These are phyloP conservation scores for Tetranychus cinnabarinus DNA, from an alignment of 1,140 invertebrate genomes.

Conservation along the genomic window DNA sequence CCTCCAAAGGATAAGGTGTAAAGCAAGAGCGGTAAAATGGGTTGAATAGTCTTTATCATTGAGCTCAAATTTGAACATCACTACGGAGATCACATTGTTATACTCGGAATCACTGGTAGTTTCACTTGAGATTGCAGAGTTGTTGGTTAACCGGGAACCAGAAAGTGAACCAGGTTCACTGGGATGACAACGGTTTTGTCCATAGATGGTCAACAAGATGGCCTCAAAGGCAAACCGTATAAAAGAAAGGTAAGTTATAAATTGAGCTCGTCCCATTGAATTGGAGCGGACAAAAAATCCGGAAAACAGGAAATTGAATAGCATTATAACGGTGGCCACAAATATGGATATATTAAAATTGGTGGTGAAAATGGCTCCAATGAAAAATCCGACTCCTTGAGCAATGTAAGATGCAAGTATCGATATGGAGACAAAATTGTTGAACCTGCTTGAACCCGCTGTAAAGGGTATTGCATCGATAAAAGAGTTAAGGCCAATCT, in stretches of 20 bases:
- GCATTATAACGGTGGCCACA: background rate
- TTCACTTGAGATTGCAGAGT: background rate
- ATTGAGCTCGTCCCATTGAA: background rate
- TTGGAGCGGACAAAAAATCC: background rate
- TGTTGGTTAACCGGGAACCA: background rate
- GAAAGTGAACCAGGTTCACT: background rate
- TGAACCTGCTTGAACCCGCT: background rate
- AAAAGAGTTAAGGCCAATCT: background rate
- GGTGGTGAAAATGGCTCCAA: conserved; percentile 1
- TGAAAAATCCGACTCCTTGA: background rate
- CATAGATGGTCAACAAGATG: background rate
- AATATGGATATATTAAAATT: conserved; percentile 1
- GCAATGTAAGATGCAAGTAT: background rate
- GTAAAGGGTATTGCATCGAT: background rate
- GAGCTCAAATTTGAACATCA: conserved; percentile 1
- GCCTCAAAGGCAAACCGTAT: conserved; percentile 1
- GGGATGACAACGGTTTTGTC: background rate
- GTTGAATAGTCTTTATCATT: background rate
- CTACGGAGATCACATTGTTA: background rate
- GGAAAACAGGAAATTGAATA: background rate
- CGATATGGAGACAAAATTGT: background rate
- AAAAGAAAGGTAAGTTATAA: background rate
- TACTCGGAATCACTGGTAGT: background rate
- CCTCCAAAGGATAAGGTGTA: background rate
- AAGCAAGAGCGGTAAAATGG: background rate